Base-by-base conservation (phyloP, 2,888 invertebrate genomes). In the Phalangium opilio region DNA sequence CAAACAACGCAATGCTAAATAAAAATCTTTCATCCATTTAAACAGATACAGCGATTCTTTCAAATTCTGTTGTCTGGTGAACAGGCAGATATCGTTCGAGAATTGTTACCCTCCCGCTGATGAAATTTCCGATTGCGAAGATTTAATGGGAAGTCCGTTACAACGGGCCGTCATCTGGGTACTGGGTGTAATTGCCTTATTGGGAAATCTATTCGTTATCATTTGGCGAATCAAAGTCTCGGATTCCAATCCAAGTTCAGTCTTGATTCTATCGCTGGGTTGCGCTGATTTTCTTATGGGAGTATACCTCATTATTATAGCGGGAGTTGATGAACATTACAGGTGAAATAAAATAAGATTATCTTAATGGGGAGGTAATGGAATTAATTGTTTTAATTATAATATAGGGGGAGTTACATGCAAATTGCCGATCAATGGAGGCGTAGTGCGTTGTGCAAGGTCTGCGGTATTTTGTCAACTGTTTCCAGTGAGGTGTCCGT, bases 401-500 rank as follows among this genome's bases (percentile, higher is more conserved):
- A 34, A 11, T 34, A 36, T 2, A 50, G 57, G 42, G 60, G 60
- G 3, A 48, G 50, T 7, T 62, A 62, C 48, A 58, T 61, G 18
- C 58, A 59, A 44, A 53, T 58, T 18, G 56, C 60, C 2, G 58
- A 60, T 45, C 47, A 55, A 34, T 60, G 60, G 60, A 52, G 57
- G 36, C 43, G 51, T 10, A 58, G 57, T 46, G 48, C 49, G 8
- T 48, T 58, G 27, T 60, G 60, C 44, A 55, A 57, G 41, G 41
- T 57, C 14, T 57, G 57, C 36, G 60, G 60, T 12, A 56, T 60
- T 41, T 47, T 60, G 8, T 59, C 60, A 7, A 60, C 60, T 1
- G 44, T 60, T 46, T 67, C 67, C 27, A 67, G 65, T 48, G 68
- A 69, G 54, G 59, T 67, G 1, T 67, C 67, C 1, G 68, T 69